Base-by-base conservation (phyloP, 2,888 invertebrate species). In the Andrena camellia region DNA sequence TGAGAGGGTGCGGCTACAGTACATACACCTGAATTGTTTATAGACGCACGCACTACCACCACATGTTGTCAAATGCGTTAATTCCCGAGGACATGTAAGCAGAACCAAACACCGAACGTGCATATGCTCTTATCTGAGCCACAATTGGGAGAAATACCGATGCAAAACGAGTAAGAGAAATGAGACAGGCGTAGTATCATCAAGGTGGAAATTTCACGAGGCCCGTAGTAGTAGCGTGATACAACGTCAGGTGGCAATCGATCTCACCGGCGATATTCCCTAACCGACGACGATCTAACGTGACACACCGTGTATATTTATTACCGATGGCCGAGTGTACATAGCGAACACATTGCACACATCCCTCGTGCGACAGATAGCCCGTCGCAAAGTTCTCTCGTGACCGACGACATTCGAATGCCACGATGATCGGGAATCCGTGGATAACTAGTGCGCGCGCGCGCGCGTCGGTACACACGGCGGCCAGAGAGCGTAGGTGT, bases 401-500 rank as follows among this genome's bases (percentile, higher is more conserved):
- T 50, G 42, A 50, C 52, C 57, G 67, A 72, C 50, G 33, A 76
- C 8, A 64, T 67, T 67, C 81, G 78, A 57, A 57, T 54, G 33
- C 54, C 72, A 35, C 31, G 57, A 57, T 48, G 59, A 62, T 75
- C 57, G 74, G 66, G 57, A 57, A 71, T 59, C 70, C 83, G 70
- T 72, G 54, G 62, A 26, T 48, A 73, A 76, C 69, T 68, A 66
- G 68, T 76, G 60, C 72, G 70, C 68, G 52, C 63, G 70, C 52
- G 54, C 68, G 29, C 48, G 13, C 70, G n/a, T 60, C 59, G 59
- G 67, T 23, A 33, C 31, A 69, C 31, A 74, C 59, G 54, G 59
- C 63, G 29, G 26, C 60, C 33, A n/a, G 72, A n/a, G 72, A 75
- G 76, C 54, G 78, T 84, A 83, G 84, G 74, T 79, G 86, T 86